Percentiles rank a stretch among this genome's conserved stretches.
These are phyloP conservation scores for Apistogramma diplotaenia DNA, from an alignment of 2,113 vertebrate genomes.

Conservation along the genomic window DNA sequence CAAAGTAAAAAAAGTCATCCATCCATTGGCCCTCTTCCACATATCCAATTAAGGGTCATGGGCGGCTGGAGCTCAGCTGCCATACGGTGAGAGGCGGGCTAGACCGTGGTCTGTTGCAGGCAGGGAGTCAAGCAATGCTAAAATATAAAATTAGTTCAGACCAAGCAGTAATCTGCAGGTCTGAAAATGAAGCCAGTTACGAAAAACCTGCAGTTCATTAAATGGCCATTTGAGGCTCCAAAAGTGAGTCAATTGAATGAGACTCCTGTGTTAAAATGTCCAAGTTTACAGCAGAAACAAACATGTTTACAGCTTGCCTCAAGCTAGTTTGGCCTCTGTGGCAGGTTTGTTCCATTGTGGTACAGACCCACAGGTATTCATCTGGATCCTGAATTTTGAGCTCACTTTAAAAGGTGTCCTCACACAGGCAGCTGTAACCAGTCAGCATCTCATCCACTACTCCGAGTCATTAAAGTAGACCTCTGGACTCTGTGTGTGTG, in stretches of 20 bases:
- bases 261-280: neutral
- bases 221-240: neutral
- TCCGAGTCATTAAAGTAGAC: neutral
- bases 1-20: no score
- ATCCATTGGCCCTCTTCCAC: no score
- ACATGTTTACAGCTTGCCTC: neutral
- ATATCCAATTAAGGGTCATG: no score
- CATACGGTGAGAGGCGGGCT: no score
- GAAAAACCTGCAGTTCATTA: neutral
- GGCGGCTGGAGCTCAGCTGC: no score
- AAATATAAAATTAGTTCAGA: neutral
- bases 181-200: neutral
- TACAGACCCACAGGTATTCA: fast-evolving
- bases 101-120: no score
- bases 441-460: neutral
- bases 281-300: neutral
- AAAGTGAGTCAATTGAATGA: neutral
- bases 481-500: fast-evolving
- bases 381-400: neutral
- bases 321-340: neutral
- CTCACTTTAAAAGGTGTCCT: neutral
- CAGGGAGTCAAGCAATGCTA: neutral
- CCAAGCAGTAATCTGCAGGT: neutral
- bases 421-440: neutral
- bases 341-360: neutral